phyloP scores from a whole-genome alignment of 2,797 vertebrate species.

The Delichon dasypus region DNA sequence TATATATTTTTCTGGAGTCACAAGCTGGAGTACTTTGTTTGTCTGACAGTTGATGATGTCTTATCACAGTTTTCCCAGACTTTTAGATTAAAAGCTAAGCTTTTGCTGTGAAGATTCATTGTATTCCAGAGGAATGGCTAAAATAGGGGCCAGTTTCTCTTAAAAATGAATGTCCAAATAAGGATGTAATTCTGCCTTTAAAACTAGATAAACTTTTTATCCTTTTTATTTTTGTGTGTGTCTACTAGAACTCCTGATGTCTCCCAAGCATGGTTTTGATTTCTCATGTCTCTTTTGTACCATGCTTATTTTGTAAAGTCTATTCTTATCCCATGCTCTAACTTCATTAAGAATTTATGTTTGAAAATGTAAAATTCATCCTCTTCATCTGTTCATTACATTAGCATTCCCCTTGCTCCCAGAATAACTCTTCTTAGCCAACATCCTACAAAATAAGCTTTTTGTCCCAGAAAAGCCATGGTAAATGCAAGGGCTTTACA shows the following conservation, averaged over 20 bases:
- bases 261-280: conserved; percentile 38
- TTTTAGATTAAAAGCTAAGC: not conserved
- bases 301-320: conserved; percentile 54
- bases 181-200: not conserved
- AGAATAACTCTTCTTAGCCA: conserved; percentile 59
- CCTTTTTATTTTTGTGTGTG: not conserved
- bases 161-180: not conserved
- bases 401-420: conserved; percentile 52
- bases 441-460: conserved; percentile 33
- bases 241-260: not conserved
- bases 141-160: not conserved
- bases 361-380: conserved; percentile 69
- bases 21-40: not conserved
- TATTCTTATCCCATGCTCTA: conserved; percentile 67
- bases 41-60: not conserved
- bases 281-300: conserved; percentile 51
- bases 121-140: not conserved
- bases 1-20: not conserved
- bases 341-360: conserved; percentile 68
- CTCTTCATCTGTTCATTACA: conserved; percentile 50
- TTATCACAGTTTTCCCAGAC: not conserved
- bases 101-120: not conserved
- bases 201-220: not conserved
- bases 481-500: not conserved
- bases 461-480: conserved; percentile 10